Conservation (phyloP, 2,888 invertebrate genomes). For the Dascillus cervinus region DNA sequence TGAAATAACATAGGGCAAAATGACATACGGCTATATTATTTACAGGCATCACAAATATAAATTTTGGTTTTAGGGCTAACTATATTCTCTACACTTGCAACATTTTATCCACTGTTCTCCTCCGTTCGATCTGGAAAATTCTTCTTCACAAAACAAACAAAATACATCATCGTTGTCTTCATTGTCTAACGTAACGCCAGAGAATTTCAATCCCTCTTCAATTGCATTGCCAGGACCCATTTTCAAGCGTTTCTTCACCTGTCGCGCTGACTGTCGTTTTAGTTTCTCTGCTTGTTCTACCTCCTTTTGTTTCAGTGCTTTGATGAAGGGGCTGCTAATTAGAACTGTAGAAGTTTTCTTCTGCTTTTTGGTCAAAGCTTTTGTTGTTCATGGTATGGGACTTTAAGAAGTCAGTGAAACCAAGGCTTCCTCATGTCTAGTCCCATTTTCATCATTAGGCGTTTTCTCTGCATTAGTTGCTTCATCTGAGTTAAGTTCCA, state of each 20-base stretch:
- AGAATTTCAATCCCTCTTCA: slow-evolving; percentile 8
- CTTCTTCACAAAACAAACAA: slow-evolving; percentile 11
- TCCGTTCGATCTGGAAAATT: slow-evolving; percentile 8
- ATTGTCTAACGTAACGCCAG: slow-evolving; percentile 6
- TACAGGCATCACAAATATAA: slow-evolving; percentile 7
- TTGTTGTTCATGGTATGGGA: slow-evolving; percentile 2
- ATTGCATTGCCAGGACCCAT: slow-evolving; percentile 5
- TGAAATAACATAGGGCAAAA: slow-evolving; percentile 7
- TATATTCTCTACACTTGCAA: slow-evolving; percentile 4
- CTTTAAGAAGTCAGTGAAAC: slow-evolving; percentile 4
- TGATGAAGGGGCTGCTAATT: slow-evolving; percentile 4
- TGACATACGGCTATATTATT: slow-evolving; percentile 7
- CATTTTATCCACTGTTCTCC: slow-evolving; percentile 6
- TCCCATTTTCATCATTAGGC: slow-evolving; percentile 5
- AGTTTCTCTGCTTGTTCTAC: slow-evolving; percentile 1
- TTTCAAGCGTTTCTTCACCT: too few relatives aligned
- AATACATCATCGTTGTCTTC: slow-evolving; percentile 6
- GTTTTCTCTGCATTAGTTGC: slow-evolving; percentile 1
- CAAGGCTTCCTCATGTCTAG: slow-evolving; percentile 3
- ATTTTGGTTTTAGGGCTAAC: slow-evolving; percentile 7
- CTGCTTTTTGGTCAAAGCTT: slow-evolving; percentile 7
- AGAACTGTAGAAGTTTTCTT: slow-evolving; percentile 7
- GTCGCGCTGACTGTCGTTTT: too few relatives aligned
- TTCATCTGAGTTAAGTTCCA: too few relatives aligned
- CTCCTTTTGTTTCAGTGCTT: slow-evolving; percentile 5